Evolutionary conservation across 2,888 invertebrate genomes (phyloP).

Genomic region (Cerastis rubricosa): DNA sequence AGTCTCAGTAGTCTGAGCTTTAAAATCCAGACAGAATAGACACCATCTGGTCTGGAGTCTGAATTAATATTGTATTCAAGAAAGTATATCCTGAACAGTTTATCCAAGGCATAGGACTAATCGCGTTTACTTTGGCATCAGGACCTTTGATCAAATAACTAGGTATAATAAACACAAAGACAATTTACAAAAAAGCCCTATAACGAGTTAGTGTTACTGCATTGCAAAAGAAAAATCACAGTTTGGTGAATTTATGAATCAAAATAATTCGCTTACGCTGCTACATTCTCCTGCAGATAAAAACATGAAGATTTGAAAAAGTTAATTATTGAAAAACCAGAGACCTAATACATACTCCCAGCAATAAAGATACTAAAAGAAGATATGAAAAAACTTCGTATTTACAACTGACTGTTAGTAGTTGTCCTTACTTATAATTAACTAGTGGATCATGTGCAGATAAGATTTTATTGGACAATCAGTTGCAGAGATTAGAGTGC

Average conservation of each 20-base stretch:
- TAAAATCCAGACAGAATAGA: neutral
- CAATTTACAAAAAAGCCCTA: neutral
- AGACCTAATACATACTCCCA: neutral
- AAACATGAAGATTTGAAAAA: neutral
- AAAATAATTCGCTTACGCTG: neutral
- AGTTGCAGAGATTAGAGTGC: neutral
- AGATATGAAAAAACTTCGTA: neutral
- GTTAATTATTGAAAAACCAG: neutral
- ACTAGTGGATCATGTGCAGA: neutral
- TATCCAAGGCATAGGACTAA: neutral
- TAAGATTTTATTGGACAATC: neutral
- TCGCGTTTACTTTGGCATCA: neutral
- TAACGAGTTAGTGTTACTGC: neutral
- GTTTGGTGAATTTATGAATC: neutral
- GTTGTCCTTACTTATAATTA: neutral
- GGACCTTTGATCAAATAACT: neutral
- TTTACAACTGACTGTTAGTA: neutral
- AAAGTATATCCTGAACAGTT: neutral
- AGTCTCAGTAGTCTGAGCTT: neutral
- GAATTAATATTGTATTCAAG: neutral
- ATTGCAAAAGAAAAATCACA: neutral
- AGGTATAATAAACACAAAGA: neutral
- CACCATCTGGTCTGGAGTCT: neutral
- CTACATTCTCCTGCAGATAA: neutral
- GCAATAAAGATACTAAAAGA: neutral